Evolutionary conservation across 1,140 invertebrate genomes (phyloP), one percentile per base, ranked within the genome.

Genomic region (Bombus picipes): DNA sequence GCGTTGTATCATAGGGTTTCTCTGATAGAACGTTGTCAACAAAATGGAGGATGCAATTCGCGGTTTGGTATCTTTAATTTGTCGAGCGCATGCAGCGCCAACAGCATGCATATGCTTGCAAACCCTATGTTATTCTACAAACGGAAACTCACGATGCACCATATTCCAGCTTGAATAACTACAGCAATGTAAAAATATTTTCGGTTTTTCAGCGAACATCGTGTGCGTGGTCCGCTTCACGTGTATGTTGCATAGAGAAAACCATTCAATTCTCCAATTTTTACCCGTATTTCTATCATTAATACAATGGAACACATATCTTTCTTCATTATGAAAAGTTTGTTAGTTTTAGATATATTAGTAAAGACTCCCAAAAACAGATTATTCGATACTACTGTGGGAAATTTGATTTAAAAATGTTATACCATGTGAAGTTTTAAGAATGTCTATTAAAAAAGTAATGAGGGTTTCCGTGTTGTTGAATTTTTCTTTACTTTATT

Each of bases 51-150:
- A 57, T 57, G 68, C 76, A 62, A 80, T 84, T 41, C 53, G 32
- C 68, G 10, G 88, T 68, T 25, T 43, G 74, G 77, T 75, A 86
- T 89, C 85, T 88, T 89, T 89, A 89, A 89, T 89, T 89, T 86
- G 85, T 75, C 62, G 73, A 70, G 66, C 79, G 43, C 85, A 78
- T 47, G 57, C 57, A 47, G 32, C 47, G 66, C 15, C 47, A n/a
- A 41, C 59, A 43, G 62, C 75, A 74, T 32, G 73, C 66, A 78
- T 65, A 81, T n/a, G 72, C 81, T 85, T 88, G 85, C 77, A 76
- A 83, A 57, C 66, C 57, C 73, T 62, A 28, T 47, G 28, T 83
- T 57, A 47, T 79, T 75, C 34, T 88, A 70, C 59, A 82, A 89
- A 89, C 74, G 74, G 70, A 85, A 84, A 43, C 34, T 66, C 34